Evolutionary conservation across 1,140 invertebrate species (phyloP).

Genomic region (Drosophila jambulina): DNA sequence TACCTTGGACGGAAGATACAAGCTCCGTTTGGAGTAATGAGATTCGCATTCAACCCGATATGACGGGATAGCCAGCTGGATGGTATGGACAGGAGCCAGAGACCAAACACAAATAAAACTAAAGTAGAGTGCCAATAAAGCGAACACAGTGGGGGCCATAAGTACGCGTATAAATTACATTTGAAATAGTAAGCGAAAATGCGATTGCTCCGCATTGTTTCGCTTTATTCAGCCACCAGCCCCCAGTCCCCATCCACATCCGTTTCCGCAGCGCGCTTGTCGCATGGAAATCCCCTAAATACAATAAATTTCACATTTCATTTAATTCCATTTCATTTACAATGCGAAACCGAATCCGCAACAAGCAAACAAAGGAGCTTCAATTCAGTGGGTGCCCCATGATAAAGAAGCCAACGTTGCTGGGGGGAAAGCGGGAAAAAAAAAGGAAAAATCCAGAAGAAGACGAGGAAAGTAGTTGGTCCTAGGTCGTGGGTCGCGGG

Average conservation of each 20-base stretch:
- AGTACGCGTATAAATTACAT: constrained; percentile 69
- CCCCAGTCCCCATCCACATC: constrained; percentile 25
- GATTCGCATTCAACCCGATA: constrained; percentile 68
- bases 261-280: constrained; percentile 33
- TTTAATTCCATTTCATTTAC: constrained; percentile 83
- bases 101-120: constrained; percentile 58
- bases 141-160: constrained; percentile 27
- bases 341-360: constrained; percentile 68
- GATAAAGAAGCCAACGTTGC: constrained; percentile 25
- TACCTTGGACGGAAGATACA: not conserved
- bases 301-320: constrained; percentile 82
- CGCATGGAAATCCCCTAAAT: constrained; percentile 79
- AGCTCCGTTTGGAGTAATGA: constrained; percentile 52
- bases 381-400: constrained; percentile 58
- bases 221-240: constrained; percentile 20
- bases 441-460: constrained; percentile 26
- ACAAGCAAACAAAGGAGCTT: constrained; percentile 60
- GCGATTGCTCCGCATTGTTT: constrained; percentile 69
- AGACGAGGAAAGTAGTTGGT: constrained; percentile 14
- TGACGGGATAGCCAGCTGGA: constrained; percentile 52
- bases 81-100: constrained; percentile 10
- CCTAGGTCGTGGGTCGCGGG: constrained; percentile 14
- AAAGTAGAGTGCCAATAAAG: constrained; percentile 76
- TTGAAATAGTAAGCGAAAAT: constrained; percentile 74
- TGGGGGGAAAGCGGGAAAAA: constrained; percentile 14